Conservation (phyloP, 2,888 invertebrate genomes). For the Apodemia zela region DNA sequence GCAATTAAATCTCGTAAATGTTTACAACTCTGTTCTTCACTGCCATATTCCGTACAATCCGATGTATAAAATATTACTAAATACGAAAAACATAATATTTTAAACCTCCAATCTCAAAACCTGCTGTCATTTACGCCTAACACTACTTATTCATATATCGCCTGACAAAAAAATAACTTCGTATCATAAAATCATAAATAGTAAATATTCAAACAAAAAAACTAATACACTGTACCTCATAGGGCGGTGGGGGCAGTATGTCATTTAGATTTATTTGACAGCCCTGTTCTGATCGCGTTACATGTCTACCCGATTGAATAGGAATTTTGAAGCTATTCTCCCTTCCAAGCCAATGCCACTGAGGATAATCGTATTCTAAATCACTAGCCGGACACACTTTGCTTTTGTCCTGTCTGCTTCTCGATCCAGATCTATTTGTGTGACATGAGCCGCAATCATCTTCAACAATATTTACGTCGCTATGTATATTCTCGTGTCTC, state of each 20-base stretch:
- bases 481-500: constrained; percentile 60
- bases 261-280: constrained; percentile 83
- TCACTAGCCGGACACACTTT: constrained; percentile 73
- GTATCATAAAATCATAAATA: constrained; percentile 20
- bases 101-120: no score
- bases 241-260: constrained; percentile 83
- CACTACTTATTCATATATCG: no score
- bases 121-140: no score
- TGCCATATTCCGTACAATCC: no score
- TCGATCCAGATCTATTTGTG: constrained; percentile 71
- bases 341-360: constrained; percentile 75
- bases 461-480: constrained; percentile 66
- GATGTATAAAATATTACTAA: no score
- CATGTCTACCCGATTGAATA: constrained; percentile 69
- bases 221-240: constrained; percentile 63
- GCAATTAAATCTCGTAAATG: no score
- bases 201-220: constrained; percentile 19
- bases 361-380: constrained; percentile 76
- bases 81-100: no score
- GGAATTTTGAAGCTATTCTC: constrained; percentile 79
- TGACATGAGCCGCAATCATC: constrained; percentile 72
- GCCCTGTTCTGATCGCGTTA: constrained; percentile 72
- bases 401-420: constrained; percentile 74
- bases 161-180: no score
- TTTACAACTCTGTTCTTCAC: no score